Evolutionary conservation across 64 coral and sea anemone species (phyloP), one percentile per base, ranked within the genome.

Genomic region (Montipora capricornis): DNA sequence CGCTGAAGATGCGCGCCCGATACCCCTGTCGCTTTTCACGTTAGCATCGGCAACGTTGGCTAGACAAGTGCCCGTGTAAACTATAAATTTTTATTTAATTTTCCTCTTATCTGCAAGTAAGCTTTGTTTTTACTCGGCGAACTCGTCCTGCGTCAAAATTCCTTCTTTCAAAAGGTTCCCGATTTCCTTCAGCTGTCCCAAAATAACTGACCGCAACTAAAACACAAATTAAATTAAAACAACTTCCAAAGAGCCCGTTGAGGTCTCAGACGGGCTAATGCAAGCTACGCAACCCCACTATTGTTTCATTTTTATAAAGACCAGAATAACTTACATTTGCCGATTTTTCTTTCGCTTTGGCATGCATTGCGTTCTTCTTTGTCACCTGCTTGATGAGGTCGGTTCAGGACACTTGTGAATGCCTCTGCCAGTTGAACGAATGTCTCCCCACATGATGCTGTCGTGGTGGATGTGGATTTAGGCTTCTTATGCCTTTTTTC

Each of bases 121-220:
- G 4, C 58, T 22, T 20, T 55, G 49, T 20, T 81, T 81, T 81
- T 81, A 51, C 50, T 81, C 78, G 55, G 53, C 78, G 50, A 81
- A 81, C 78, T 81, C 78, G 0, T 55, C 16, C 50, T 81, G 78
- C 50, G 51, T 57, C 29, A 81, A 81, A 17, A 59, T 8, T 81
- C 78, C 78, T 60, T 81, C 78, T 11, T 20, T 81, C 4, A 22
- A 47, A 22, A 81, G 78, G 53, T 81, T 52, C 20, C 78, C 17
- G 50, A 81, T 17, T 20, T 81, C 78, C 20, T 81, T 81, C 50
- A 81, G 49, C 20, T 81, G 78, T 24, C 16, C 78, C 2, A 61
- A 20, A 81, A 59, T 17, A 52, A 81, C 78, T 55, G 78, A 22
- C 53, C 78, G 52, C n/a, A 81, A 55, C 78, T 81, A 11, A 60